Percentiles rank a stretch among this genome's conserved stretches.
phyloP scores from a whole-genome alignment of 2,113 vertebrate genomes.

The Falcunculus frontatus region DNA sequence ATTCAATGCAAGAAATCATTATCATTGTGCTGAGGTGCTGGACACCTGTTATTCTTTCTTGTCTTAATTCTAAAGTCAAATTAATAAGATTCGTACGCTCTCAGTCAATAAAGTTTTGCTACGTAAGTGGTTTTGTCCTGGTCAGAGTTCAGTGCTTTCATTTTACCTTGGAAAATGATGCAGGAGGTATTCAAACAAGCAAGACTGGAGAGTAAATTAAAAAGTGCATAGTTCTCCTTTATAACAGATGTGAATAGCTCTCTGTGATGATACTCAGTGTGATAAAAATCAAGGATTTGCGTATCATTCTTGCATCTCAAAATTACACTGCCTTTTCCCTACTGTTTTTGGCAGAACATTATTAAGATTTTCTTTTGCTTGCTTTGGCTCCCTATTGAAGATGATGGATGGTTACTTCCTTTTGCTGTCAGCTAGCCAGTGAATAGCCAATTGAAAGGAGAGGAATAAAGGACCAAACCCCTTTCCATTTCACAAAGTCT shows the following conservation, averaged over 20 bases:
- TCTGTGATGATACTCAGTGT: not conserved
- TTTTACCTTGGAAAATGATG: constrained; percentile 26
- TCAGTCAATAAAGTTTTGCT: constrained; percentile 26
- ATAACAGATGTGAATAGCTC: not conserved
- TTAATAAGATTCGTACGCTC: not conserved
- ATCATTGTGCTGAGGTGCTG: constrained; percentile 30
- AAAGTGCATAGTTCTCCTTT: not conserved
- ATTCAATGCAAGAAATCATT: constrained; percentile 61
- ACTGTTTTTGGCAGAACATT: not conserved
- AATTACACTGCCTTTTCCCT: not conserved
- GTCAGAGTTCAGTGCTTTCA: not conserved
- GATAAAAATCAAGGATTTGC: constrained; percentile 1
- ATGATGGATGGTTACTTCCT: constrained; percentile 4
- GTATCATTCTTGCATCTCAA: not conserved
- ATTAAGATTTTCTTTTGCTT: not conserved
- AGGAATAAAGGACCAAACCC: not conserved
- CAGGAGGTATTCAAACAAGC: not conserved
- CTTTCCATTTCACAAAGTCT: not conserved
- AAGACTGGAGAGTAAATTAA: not conserved
- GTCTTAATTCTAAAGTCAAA: constrained; percentile 44
- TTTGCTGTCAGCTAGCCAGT: not conserved
- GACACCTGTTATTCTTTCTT: constrained; percentile 13
- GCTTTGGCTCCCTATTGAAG: not conserved
- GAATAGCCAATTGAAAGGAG: not conserved
- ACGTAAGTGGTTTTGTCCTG: constrained; percentile 18